A percentile compares a stretch with the other conserved stretches of the same genome.
These are phyloP conservation scores for Pyxicephalus adspersus DNA, from an alignment of 2,113 vertebrate genomes.

Conservation along the genomic window DNA sequence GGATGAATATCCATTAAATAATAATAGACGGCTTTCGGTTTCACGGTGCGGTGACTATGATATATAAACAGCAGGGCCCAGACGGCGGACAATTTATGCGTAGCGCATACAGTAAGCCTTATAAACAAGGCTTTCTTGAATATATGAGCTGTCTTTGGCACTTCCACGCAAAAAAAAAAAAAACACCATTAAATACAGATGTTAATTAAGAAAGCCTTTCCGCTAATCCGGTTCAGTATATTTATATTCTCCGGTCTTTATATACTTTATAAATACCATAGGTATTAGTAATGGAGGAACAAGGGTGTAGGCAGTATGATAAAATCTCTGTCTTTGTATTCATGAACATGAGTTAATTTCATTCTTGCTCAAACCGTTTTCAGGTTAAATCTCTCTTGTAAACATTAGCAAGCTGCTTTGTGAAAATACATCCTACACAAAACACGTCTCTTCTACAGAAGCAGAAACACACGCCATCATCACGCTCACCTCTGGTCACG, in stretches of 20 bases:
- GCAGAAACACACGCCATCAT: neutral
- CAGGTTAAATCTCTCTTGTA: slow-evolving; percentile 47
- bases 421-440: slow-evolving; percentile 33
- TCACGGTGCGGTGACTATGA: neutral
- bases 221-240: slow-evolving; percentile 7
- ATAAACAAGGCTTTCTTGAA: neutral
- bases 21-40: neutral
- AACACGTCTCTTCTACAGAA: slow-evolving; percentile 21
- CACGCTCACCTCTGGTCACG: slow-evolving; percentile 1
- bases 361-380: slow-evolving; percentile 16
- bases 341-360: slow-evolving; percentile 42
- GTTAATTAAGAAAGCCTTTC: slow-evolving; percentile 23
- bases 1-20: too few relatives aligned
- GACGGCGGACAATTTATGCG: neutral
- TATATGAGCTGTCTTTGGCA: neutral
- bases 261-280: slow-evolving; percentile 22
- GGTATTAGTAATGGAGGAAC: slow-evolving; percentile 21
- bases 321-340: slow-evolving; percentile 38
- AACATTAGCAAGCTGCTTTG: slow-evolving; percentile 34
- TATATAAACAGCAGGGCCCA: slow-evolving; percentile 2
- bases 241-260: slow-evolving; percentile 1
- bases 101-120: neutral
- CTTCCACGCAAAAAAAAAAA: neutral
- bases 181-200: neutral
- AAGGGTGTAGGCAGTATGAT: slow-evolving; percentile 7